Conservation (phyloP, 2,888 invertebrate species). For the Chesias legatella region DNA sequence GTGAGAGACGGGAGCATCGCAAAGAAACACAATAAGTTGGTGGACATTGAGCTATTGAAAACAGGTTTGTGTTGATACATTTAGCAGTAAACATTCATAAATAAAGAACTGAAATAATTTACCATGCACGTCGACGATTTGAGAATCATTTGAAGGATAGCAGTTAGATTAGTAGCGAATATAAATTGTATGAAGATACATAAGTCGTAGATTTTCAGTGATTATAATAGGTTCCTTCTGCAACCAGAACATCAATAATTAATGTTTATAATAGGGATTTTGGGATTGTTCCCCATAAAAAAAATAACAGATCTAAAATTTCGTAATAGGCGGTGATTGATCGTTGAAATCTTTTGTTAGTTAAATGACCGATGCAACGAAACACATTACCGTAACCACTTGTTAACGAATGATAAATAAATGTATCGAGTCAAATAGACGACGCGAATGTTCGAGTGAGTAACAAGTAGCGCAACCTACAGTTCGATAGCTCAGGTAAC, state of each 20-base stretch:
- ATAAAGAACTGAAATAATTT: constrained; percentile 7
- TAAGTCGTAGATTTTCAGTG: too few relatives aligned
- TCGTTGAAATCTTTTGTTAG: constrained; percentile 20
- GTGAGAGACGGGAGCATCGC: constrained; percentile 18
- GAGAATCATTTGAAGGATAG: not conserved
- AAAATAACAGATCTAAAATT: not conserved
- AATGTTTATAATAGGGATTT: not conserved
- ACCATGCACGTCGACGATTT: constrained; percentile 8
- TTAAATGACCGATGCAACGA: constrained; percentile 4
- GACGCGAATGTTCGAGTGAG: constrained; percentile 10
- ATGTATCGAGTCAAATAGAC: not conserved
- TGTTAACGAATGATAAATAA: not conserved
- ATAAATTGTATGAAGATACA: too few relatives aligned
- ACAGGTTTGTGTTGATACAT: constrained; percentile 8
- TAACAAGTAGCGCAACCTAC: constrained; percentile 19
- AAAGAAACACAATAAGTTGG: constrained; percentile 15
- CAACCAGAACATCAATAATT: not conserved
- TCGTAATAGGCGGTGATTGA: constrained; percentile 1
- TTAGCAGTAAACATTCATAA: constrained; percentile 8
- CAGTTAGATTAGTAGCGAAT: not conserved
- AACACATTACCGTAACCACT: not conserved
- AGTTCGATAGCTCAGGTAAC: constrained; percentile 21
- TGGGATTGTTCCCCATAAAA: not conserved
- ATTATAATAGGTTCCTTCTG: too few relatives aligned
- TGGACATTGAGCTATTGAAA: constrained; percentile 12